Conservation (phyloP, 1,140 invertebrate genomes). For the Papilio dardanus region DNA sequence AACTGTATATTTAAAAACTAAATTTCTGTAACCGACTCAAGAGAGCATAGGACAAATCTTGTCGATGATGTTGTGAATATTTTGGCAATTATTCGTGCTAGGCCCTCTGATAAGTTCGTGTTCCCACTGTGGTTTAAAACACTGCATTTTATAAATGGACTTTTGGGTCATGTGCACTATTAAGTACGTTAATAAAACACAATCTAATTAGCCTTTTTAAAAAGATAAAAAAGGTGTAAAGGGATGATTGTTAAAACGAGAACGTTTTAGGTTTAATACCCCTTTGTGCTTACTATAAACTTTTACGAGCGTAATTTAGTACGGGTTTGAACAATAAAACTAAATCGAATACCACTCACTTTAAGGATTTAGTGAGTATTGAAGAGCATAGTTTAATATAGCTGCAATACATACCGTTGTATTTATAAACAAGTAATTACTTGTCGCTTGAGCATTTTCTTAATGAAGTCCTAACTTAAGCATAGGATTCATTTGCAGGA, state of each 20-base stretch:
- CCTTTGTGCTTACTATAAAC: conserved; percentile 35
- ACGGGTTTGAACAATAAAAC: conserved; percentile 34
- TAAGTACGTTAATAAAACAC: neutral
- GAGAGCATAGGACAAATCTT: too few relatives aligned
- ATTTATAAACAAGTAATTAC: neutral
- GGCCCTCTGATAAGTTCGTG: too few relatives aligned
- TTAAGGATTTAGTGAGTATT: conserved; percentile 5
- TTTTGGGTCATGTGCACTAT: neutral
- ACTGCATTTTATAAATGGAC: neutral
- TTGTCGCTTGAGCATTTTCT: too few relatives aligned
- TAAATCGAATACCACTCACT: conserved; percentile 31
- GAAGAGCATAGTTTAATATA: neutral
- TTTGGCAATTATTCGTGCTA: too few relatives aligned
- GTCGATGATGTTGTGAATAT: too few relatives aligned
- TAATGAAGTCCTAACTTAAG: too few relatives aligned
- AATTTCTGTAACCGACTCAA: too few relatives aligned
- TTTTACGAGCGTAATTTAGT: conserved; percentile 36
- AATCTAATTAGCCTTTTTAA: neutral
- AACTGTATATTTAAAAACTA: too few relatives aligned
- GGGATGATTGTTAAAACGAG: conserved; percentile 17
- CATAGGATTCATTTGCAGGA: too few relatives aligned
- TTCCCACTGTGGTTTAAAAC: neutral
- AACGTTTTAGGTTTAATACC: conserved; percentile 31
- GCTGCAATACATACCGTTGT: neutral
- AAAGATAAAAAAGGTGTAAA: conserved; percentile 1